Conservation (phyloP, 2,797 vertebrate species). For the Microcaecilia unicolor region DNA sequence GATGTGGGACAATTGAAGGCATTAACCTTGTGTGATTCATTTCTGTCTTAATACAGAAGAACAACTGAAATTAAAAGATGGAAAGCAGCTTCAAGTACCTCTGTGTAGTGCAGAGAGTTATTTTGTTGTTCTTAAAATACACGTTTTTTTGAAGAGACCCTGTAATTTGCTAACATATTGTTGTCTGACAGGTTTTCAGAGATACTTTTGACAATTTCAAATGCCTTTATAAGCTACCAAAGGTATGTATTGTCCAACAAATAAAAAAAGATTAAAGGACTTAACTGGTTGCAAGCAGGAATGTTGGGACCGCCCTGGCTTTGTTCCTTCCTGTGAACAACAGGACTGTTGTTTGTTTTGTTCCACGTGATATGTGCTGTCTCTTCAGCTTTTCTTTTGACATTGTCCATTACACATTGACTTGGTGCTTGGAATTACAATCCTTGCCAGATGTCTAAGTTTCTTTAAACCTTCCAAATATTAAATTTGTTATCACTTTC, state of each 20-base stretch:
- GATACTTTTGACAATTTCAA: neutral
- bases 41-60: neutral
- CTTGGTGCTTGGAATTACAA: no score
- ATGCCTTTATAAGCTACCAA: neutral
- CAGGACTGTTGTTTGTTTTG: neutral
- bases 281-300: neutral
- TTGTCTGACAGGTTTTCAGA: neutral
- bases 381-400: no score
- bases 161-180: neutral
- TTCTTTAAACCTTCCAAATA: no score
- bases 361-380: no score
- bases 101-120: neutral
- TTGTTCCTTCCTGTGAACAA: rapidly evolving
- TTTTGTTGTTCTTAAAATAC: neutral
- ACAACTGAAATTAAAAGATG: neutral
- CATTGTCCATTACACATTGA: no score
- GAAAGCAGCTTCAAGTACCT: neutral
- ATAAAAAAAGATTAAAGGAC: neutral
- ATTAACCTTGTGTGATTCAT: neutral
- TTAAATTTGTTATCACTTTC: no score
- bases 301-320: neutral
- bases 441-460: no score
- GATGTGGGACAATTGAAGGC: neutral
- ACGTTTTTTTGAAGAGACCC: neutral
- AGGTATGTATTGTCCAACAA: neutral